Evolutionary conservation across 2,888 invertebrate genomes (phyloP), one percentile per base, ranked within the genome.

Genomic region (Linnaemya tessellans): DNA sequence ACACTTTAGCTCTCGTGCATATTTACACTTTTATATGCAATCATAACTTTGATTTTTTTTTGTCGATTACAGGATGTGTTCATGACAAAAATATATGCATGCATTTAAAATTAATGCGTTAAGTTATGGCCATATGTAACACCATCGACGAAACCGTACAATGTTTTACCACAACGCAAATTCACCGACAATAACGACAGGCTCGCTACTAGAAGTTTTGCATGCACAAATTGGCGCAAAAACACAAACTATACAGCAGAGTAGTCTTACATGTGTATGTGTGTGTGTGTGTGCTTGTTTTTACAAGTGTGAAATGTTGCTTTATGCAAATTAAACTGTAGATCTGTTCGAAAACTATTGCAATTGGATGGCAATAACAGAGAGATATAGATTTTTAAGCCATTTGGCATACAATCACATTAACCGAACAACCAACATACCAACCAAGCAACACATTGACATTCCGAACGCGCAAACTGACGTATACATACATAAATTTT

Each of bases 81-180:
- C 13, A 18, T 22, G 35, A 20, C n/a, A 20, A 38, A 46, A 22
- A 58, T 51, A 62, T 70, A 62, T 82, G 41, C 67, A 30, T 62
- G 25, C 25, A 80, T 83, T 80, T 56, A 78, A 83, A 83, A 78
- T 86, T 83, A 83, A 86, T 86, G 86, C 65, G 73, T 86, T 65
- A 83, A 86, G 56, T 84, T 86, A 83, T 86, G 83, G 71, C 77
- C 83, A 86, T 73, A 80, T 80, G 56, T 80, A 83, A 77, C 80
- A 84, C 86, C 80, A 86, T 64, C 83, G 68, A 30, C 74, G 60
- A 60, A 75, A 60, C 79, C 82, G 15, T 46, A 51, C 71, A 80
- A 70, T 70, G 70, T 71, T 79, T 41, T 54, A 70, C 82, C 82
- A 82, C 79, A 81, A 70, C 20, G 64, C 70, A 85, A 81, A 84